A percentile compares a stretch with the other conserved stretches of the same genome.
Evolutionary conservation across 2,113 vertebrate species (phyloP).

Genomic region (Buteo buteo): DNA sequence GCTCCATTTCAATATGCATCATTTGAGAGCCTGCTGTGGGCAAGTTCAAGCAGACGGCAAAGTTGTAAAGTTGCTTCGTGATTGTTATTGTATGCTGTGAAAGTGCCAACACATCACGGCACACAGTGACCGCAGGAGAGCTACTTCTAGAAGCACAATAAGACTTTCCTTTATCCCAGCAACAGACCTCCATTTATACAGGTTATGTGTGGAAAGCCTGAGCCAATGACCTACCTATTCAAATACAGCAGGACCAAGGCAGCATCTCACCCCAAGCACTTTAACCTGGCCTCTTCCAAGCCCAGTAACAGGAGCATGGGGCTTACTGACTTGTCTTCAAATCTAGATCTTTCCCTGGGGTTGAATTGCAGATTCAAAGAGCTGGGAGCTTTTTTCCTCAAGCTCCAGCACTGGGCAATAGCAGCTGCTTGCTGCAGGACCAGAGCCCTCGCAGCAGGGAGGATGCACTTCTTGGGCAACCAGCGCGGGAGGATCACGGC

Average conservation of each 20-base stretch:
- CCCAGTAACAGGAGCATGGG: neutral
- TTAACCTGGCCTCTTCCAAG: neutral
- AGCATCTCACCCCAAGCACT: neutral
- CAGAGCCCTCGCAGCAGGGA: neutral
- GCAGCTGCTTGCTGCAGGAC: neutral
- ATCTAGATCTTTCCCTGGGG: neutral
- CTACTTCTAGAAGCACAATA: neutral
- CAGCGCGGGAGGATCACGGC: neutral
- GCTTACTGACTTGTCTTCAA: neutral
- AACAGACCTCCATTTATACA: neutral
- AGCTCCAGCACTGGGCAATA: neutral
- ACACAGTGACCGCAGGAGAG: neutral
- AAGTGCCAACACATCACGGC: neutral
- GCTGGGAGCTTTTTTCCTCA: neutral
- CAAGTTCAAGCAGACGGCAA: slow-evolving; percentile 1
- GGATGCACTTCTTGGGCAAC: neutral
- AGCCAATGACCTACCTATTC: neutral
- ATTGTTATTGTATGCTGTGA: neutral
- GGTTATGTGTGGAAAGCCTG: neutral
- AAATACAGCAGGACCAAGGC: neutral
- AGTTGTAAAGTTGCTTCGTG: neutral
- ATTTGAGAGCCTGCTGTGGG: neutral
- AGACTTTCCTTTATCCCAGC: neutral
- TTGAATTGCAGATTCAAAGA: neutral
- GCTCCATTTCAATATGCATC: neutral